Evolutionary conservation across 2,113 vertebrate genomes (phyloP), one percentile per base, ranked within the genome.

Genomic region (Megaceryle maxima): DNA sequence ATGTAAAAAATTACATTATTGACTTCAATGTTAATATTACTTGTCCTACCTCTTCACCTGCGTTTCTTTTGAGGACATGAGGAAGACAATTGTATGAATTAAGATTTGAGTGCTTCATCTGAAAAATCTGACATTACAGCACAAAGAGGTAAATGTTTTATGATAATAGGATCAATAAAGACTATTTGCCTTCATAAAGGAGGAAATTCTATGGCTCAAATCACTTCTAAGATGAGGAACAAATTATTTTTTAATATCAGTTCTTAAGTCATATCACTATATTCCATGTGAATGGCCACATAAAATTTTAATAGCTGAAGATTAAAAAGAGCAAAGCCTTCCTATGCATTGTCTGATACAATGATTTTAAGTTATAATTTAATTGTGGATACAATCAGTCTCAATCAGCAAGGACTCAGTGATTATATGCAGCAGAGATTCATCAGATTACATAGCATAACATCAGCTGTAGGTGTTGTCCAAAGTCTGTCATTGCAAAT

Each of bases 261-360:
- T 79, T 75, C 26, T 79, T 80, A 74, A 87, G 37, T 72, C 51
- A 48, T 59, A 66, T 62, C 6, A 0, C 35, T 87, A 28, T 19
- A 66, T 78, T 90, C 60, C 79, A 39, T 79, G 46, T 62, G 79
- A 92, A 85, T 73, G 10, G 37, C n/a, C 56, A 66, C 66, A 74
- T 63, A 67, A 90, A 90, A 90, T 95, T 82, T 74, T 82, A 82
- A 85, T 67, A 92, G 35, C 75, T 88, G 66, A 88, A 82, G 44
- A 92, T 81, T 69, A 74, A 87, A 85, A 92, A 60, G 13, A 87
- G n/a, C 31, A 89, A 64, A 79, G 31, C 51, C 62, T 84, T 63
- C 25, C 37, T 88, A 90, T 75, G 26, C 26, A 70, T 85, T 85
- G 37, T 39, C 24, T 84, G 70, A 70, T 70, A 29, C 39, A 77